Evolutionary conservation across 2,113 vertebrate genomes (phyloP).

Genomic region (Stegastes partitus): DNA sequence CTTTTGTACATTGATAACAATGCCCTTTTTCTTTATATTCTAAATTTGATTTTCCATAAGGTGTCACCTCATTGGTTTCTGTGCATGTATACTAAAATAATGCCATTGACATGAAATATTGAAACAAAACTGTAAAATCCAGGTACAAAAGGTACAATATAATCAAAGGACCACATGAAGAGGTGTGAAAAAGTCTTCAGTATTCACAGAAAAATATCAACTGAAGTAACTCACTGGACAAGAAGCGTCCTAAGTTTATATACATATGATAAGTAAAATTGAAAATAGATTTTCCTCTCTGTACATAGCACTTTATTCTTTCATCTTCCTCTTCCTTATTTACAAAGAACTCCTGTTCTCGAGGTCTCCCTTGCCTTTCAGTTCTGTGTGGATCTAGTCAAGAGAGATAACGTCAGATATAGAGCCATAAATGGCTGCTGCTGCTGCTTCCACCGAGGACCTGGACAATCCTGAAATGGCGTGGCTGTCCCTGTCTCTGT

Average conservation of each 20-base stretch:
- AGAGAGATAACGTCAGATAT: conserved; percentile 98
- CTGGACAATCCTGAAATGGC: conserved; percentile 86
- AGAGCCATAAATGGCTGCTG: conserved; percentile 94
- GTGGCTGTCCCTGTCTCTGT: conserved; percentile 88
- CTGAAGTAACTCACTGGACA: conserved; percentile 92
- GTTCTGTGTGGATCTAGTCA: conserved; percentile 88
- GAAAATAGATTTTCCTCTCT: conserved; percentile 99
- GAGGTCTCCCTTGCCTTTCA: conserved; percentile 68
- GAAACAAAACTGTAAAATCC: conserved; percentile 83
- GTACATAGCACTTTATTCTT: conserved; percentile 92
- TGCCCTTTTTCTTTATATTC: conserved; percentile 76
- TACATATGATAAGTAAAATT: conserved; percentile 99
- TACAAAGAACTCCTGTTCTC: conserved; percentile 78
- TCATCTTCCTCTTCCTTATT: conserved; percentile 79
- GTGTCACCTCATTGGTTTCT: conserved; percentile 64
- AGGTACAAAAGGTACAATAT: conserved; percentile 90
- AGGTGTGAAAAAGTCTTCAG: conserved; percentile 93
- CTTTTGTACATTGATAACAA: conserved; percentile 66
- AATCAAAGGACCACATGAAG: conserved; percentile 86
- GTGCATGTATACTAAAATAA: conserved; percentile 85
- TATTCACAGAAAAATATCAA: conserved; percentile 92
- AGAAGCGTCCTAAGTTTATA: conserved; percentile 97
- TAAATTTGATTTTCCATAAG: conserved; percentile 66
- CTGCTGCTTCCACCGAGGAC: conserved; percentile 89
- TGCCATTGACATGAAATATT: conserved; percentile 86